A percentile compares a stretch with the other conserved stretches of the same genome.
Evolutionary conservation across 2,888 invertebrate species (phyloP).

Genomic region (Andrena bicolor): DNA sequence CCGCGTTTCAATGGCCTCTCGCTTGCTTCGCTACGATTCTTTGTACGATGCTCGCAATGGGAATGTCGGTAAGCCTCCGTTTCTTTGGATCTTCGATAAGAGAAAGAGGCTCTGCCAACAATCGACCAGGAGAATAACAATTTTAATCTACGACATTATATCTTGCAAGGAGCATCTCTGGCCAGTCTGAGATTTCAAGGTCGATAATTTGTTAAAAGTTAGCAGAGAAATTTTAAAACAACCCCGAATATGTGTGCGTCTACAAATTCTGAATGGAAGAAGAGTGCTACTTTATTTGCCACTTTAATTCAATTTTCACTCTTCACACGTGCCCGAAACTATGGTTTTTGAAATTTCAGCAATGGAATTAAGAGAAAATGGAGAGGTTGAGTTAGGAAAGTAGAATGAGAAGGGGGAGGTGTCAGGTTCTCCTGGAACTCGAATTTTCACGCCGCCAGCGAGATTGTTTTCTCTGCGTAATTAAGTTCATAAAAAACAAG

Average conservation of each 20-base stretch:
- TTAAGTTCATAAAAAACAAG: slow-evolving; percentile 37
- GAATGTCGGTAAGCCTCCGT: slow-evolving; percentile 1
- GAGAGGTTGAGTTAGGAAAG: no score
- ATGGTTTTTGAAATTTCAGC: no score
- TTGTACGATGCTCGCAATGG: slow-evolving; percentile 12
- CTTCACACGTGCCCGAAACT: no score
- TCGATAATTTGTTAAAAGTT: background rate
- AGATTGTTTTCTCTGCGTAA: slow-evolving; percentile 41
- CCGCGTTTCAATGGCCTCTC: slow-evolving; percentile 16
- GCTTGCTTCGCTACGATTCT: slow-evolving; percentile 10
- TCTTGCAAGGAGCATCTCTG: background rate
- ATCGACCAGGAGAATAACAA: background rate
- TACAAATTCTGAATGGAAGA: no score
- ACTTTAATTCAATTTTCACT: no score
- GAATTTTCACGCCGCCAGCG: slow-evolving; percentile 3
- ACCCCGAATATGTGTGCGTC: no score
- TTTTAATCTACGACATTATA: background rate
- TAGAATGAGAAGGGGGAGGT: background rate
- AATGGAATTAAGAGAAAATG: background rate
- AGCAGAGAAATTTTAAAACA: no score
- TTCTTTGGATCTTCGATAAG: background rate
- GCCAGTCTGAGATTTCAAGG: background rate
- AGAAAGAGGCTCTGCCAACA: background rate
- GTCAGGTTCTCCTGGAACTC: background rate
- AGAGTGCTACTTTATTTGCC: no score